Base-by-base conservation (phyloP, 2,113 vertebrate species). In the Erythrocebus patas region DNA sequence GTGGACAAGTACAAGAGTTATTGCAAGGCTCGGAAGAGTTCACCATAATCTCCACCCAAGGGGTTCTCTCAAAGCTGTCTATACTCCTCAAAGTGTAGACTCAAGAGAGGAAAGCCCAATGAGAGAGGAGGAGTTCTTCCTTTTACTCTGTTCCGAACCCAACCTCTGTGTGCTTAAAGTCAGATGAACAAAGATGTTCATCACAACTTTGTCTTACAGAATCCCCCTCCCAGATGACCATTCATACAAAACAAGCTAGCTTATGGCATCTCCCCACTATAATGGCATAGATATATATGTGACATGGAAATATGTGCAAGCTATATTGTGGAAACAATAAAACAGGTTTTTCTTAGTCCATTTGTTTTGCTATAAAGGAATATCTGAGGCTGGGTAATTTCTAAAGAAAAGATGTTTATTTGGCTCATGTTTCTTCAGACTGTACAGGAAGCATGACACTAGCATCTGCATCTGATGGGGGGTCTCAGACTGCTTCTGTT, bases 51-150 rank as follows among this genome's bases (percentile, higher is more conserved):
- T 32, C 23, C 38, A 80, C 12, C 32, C 6, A 10, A 70, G 25
- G 48, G 40, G 8, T 22, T 48, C 38, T 61, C 61, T 57, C 30
- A 57, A 55, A 82, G 68, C 5, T 52, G 40, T 12, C 35, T 23
- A 27, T 10, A n/a, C 12, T 32, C 32, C 40, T 86, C 20, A 43
- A 82, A 78, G 23, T 43, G 18, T 68, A 78, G 81, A n/a, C 32
- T 66, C 52, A 5, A 45, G 32, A 68, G 9, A 80, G 9, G 45
- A 59, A 88, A 73, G 38, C 1, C 12, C 30, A 7, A 2, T 3
- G 5, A 83, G 11, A 83, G 0, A 59, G 20, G 1, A 72, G 3
- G 5, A 0, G 1, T 16, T 30, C 3, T 1, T 40, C 10, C 55
- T 2, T 23, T 61, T 9, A 35, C 55, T 20, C 78, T 70, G 23